Evolutionary conservation across 2,888 invertebrate genomes (phyloP), one percentile per base, ranked within the genome.

Genomic region (Mythimna lalbum): DNA sequence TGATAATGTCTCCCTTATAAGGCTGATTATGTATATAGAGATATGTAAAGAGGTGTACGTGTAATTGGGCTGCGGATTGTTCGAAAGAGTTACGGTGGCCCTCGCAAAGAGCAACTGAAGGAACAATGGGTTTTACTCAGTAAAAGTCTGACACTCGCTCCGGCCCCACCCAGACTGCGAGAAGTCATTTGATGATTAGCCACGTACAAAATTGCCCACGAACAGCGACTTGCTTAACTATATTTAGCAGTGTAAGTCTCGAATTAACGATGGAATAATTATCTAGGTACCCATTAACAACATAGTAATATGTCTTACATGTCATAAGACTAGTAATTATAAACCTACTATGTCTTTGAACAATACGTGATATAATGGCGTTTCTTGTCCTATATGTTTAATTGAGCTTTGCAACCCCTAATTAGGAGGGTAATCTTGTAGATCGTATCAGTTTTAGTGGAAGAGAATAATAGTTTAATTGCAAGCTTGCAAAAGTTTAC

Each of bases 361-460:
- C 64, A 78, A 62, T 69, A 63, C 60, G 39, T 73, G 62, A 68
- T 65, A 67, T 72, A 78, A 73, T 68, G 43, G 17, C 12, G 70
- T 66, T 53, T 71, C 69, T 67, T 80, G 82, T 76, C 70, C 80
- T 59, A 69, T 57, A 76, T 83, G 73, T 74, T 77, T 63, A 83
- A 83, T 82, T 83, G 70, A 64, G 78, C 82, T 67, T 74, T 63
- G 49, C 77, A 81, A 76, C 80, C 82, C 82, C 70, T 78, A 57
- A 80, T 83, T 83, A 77, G 52, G 55, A 53, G 53, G 31, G 67
- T 70, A 61, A 81, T 80, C 69, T 73, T 23, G 49, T 27, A 66
- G 80, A 76, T 77, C 14, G 23, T 82, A 82, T 83, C 82, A 39
- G 33, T 49, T 67, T 47, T 27, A 74, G 52, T 60, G 47, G 65